Conservation (phyloP, 2,888 invertebrate species). For the Oxystoma pomonae region DNA sequence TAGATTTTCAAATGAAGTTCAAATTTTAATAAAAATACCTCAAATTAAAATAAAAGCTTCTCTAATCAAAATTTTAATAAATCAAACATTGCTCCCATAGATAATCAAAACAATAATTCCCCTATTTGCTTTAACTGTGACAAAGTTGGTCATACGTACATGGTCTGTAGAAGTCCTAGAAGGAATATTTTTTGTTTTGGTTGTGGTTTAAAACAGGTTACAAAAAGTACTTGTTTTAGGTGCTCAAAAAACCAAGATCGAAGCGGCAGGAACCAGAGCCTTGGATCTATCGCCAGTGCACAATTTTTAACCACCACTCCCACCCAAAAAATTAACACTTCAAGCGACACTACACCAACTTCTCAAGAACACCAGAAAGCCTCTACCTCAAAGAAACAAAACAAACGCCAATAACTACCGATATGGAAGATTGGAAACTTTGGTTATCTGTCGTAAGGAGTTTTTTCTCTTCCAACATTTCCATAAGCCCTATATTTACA, state of each 20-base stretch:
- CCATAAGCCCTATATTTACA: slow-evolving; percentile 4
- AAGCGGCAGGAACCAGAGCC: not conserved
- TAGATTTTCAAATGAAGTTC: not conserved
- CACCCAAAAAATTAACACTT: not conserved
- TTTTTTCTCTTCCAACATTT: not conserved
- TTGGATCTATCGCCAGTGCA: not conserved
- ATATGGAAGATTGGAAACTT: not conserved
- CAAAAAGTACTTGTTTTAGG: slow-evolving; percentile 2
- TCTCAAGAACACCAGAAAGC: not conserved
- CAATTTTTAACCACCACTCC: not conserved
- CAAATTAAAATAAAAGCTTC: not conserved
- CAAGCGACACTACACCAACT: not conserved
- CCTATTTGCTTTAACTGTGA: not conserved
- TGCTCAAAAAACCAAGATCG: slow-evolving; percentile 7
- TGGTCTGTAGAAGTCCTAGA: not conserved
- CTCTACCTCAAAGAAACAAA: not conserved
- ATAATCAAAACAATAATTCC: not conserved
- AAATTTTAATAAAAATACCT: not conserved
- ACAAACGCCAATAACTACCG: not conserved
- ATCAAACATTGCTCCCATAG: not conserved
- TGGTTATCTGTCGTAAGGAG: not conserved
- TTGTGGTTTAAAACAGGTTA: slow-evolving; percentile 5
- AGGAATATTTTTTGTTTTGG: slow-evolving; percentile 9
- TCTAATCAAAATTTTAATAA: not conserved
- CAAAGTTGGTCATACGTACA: not conserved